phyloP scores from a whole-genome alignment of 1,140 invertebrate genomes.

The Philopotamus ludificatus region DNA sequence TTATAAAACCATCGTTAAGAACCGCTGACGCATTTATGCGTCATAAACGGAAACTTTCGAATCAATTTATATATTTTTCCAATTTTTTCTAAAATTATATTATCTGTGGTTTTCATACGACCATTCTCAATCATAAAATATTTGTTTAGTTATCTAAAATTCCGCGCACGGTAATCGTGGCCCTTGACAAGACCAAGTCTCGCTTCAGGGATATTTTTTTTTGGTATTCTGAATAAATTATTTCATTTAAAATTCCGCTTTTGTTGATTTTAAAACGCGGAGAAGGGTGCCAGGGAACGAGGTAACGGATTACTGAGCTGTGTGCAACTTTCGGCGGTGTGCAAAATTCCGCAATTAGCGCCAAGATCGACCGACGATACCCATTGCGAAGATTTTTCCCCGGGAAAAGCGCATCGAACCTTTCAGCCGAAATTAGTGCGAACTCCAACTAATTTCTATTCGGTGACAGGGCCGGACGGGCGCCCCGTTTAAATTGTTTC shows the following conservation, averaged over 20 bases:
- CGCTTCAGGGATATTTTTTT: slow-evolving; percentile 27
- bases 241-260: slow-evolving; percentile 42
- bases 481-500: background rate
- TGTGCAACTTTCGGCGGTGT: too few species aligned
- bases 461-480: too few species aligned
- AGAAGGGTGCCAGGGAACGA: background rate
- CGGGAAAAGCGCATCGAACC: too few species aligned
- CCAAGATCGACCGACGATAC: too few species aligned
- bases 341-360: too few species aligned
- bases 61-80: too few species aligned
- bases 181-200: background rate
- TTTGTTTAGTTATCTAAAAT: background rate
- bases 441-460: too few species aligned
- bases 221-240: slow-evolving; percentile 40
- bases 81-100: too few species aligned
- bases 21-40: background rate
- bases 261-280: slow-evolving; percentile 38
- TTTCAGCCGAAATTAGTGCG: too few species aligned
- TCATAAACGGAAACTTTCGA: background rate
- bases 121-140: background rate
- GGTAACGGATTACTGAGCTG: too few species aligned
- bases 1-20: too few species aligned
- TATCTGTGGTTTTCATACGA: background rate
- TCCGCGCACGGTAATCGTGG: background rate
- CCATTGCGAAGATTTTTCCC: too few species aligned